Base-by-base conservation (phyloP, 53 echinoderm and acorn worm genomes). In the Echinometra lucunter region DNA sequence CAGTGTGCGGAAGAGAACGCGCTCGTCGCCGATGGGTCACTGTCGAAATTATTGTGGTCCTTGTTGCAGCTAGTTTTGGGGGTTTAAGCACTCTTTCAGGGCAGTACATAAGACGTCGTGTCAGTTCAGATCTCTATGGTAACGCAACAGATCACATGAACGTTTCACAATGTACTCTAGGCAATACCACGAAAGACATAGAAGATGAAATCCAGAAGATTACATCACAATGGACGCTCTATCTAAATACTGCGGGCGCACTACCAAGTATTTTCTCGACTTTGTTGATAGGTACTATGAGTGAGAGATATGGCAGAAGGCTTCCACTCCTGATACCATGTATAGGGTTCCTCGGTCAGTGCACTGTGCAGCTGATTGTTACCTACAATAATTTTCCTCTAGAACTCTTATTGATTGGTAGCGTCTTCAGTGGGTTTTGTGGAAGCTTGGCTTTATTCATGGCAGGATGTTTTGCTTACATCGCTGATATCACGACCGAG, bases 261-360 rank as follows among this genome's bases (percentile, higher is more conserved):
- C 37, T 97, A n/a, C 95, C 95, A 6, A 58, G 94, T 35, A 56
- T 97, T 10, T 60, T 97, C 38, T 56, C 95, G 10, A 91, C 94
- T 1, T 34, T 91, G 9, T 5, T 97, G 49, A 37, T 96, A 2
- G 96, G 97, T 0, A 95, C 97, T 0, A 53, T 95, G 8, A 97
- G 97, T 58, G 96, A 97, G 53, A 91, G 88, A n/a, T 37, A 91
- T 6, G 97, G 97, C 0, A 89, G 97, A 37, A 95, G 96, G 42
- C 44, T 96, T 1, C 81, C 95, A 58, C 94, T 97, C 56, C 89
- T 89, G 3, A 0, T 95, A 23, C 96, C 97, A 4, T 27, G 94
- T 69, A 17, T 93, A 25, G 97, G 97, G 16, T 93, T 70, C 42
- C 57, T 95, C 6, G n/a, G 92, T 1, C 85, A 95, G 47, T 78